These are phyloP conservation scores for Carcinoscorpius rotundicauda DNA, from an alignment of 1,140 invertebrate genomes.

Conservation along the genomic window DNA sequence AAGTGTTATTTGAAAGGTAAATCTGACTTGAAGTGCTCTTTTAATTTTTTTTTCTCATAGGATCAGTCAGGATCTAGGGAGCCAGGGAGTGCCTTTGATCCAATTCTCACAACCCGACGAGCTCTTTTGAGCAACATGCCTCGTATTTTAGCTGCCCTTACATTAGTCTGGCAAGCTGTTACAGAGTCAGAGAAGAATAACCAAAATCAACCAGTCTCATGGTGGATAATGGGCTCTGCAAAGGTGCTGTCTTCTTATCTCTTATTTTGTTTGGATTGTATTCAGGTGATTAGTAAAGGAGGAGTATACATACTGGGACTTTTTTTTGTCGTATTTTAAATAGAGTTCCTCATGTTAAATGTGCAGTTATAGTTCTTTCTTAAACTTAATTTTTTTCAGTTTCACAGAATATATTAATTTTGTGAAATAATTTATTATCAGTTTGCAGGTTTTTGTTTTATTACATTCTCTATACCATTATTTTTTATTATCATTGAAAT, in stretches of 20 bases:
- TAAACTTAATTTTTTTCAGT: too few species aligned
- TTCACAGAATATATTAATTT: too few species aligned
- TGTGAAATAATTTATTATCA: too few species aligned
- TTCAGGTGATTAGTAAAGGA: too few species aligned
- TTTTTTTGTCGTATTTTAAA: too few species aligned
- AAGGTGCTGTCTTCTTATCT: conserved; percentile 24
- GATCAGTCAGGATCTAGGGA: conserved; percentile 8
- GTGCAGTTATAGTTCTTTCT: too few species aligned
- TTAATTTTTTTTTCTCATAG: neutral
- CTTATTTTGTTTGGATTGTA: too few species aligned
- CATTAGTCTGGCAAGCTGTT: conserved; percentile 50
- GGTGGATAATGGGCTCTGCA: conserved; percentile 31
- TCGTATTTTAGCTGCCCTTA: conserved; percentile 62
- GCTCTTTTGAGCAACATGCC: conserved; percentile 65
- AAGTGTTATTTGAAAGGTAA: neutral
- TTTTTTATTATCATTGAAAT: too few species aligned
- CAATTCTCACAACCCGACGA: conserved; percentile 49
- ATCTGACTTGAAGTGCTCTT: neutral
- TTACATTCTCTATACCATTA: too few species aligned
- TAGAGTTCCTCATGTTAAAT: too few species aligned
- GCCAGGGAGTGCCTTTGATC: conserved; percentile 21
- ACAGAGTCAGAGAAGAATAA: neutral
- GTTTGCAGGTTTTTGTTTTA: too few species aligned
- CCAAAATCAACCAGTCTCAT: conserved; percentile 15
- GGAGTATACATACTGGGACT: too few species aligned